These are phyloP conservation scores for Xylota sylvarum DNA, from an alignment of 2,888 invertebrate genomes.

Conservation along the genomic window DNA sequence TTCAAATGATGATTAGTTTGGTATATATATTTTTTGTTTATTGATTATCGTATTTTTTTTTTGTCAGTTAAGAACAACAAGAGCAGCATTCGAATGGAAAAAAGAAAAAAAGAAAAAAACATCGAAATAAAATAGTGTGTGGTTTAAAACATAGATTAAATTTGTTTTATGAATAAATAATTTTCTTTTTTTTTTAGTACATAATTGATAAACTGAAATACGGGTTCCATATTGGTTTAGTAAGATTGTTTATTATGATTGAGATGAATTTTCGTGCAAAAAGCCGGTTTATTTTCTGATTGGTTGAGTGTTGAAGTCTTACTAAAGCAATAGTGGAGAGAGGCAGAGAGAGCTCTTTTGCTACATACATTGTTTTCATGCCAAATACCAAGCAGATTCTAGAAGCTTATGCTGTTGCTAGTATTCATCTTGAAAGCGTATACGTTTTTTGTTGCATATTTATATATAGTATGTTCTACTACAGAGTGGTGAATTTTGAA, in stretches of 20 bases:
- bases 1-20: slow-evolving; percentile 68
- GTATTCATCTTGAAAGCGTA: slow-evolving; percentile 11
- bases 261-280: slow-evolving; percentile 54
- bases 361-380: slow-evolving; percentile 54
- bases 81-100: slow-evolving; percentile 79
- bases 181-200: slow-evolving; percentile 52
- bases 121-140: slow-evolving; percentile 79
- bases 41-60: slow-evolving; percentile 67
- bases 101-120: slow-evolving; percentile 79
- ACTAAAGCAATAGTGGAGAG: slow-evolving; percentile 74
- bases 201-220: slow-evolving; percentile 67
- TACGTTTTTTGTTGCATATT: not conserved
- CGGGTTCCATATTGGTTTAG: slow-evolving; percentile 66
- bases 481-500: slow-evolving; percentile 63
- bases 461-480: slow-evolving; percentile 13
- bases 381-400: slow-evolving; percentile 48
- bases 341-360: slow-evolving; percentile 54
- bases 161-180: slow-evolving; percentile 70
- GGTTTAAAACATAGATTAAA: slow-evolving; percentile 73
- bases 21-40: slow-evolving; percentile 65
- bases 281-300: slow-evolving; percentile 33
- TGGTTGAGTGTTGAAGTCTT: slow-evolving; percentile 43
- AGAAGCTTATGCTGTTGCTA: slow-evolving; percentile 29
- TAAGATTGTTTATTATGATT: slow-evolving; percentile 49
- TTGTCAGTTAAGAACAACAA: slow-evolving; percentile 77